phyloP scores from a whole-genome alignment of 64 coral and sea anemone genomes.

The Dendronephthya gigantea region DNA sequence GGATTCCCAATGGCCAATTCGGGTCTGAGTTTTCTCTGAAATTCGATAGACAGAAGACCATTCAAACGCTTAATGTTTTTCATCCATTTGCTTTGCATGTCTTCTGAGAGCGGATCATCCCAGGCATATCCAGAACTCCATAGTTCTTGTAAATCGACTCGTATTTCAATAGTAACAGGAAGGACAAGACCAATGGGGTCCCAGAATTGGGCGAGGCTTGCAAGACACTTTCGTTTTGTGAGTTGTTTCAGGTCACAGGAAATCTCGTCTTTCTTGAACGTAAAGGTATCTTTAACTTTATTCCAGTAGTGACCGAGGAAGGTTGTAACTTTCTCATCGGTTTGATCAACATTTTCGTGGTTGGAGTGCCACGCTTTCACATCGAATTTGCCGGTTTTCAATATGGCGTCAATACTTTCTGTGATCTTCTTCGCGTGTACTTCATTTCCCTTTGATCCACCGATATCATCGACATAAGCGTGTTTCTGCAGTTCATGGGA shows the following conservation, averaged over 20 bases:
- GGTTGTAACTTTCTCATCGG: neutral
- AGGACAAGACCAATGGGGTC: neutral
- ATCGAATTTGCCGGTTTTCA: neutral
- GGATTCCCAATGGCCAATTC: neutral
- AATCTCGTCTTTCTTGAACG: neutral
- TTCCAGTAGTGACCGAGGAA: neutral
- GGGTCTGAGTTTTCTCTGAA: neutral
- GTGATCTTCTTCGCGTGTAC: neutral
- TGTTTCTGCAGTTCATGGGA: neutral
- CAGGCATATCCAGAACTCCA: neutral
- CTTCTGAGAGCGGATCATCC: neutral
- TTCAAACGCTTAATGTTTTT: neutral
- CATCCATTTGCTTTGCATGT: neutral
- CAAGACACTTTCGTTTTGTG: neutral
- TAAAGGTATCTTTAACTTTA: neutral
- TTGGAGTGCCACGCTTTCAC: neutral
- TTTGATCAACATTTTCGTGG: neutral
- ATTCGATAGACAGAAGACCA: neutral
- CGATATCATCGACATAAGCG: neutral
- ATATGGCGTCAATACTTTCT: neutral
- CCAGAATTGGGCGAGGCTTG: neutral
- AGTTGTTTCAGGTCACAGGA: neutral
- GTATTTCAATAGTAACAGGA: neutral
- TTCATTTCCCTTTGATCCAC: neutral
- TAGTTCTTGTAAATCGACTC: neutral